Evolutionary conservation across 1,140 invertebrate species (phyloP).

Genomic region (Drosophila ogumai): DNA sequence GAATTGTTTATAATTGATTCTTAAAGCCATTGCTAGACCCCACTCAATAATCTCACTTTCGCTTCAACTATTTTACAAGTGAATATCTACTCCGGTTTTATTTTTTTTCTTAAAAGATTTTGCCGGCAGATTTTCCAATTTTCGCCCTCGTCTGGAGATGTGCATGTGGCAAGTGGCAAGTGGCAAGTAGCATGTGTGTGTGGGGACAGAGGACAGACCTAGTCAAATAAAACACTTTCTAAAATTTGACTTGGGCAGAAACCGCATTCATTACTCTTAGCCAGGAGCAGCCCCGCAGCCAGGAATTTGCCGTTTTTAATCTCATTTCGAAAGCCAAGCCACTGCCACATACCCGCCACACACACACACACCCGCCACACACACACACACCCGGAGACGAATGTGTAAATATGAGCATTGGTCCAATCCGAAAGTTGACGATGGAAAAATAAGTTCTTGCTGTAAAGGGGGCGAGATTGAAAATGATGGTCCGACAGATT

Average conservation of each 20-base stretch:
- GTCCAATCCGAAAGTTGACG: conserved; percentile 72
- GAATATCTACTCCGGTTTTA: neutral
- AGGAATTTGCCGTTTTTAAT: conserved; percentile 84
- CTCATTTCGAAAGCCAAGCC: conserved; percentile 83
- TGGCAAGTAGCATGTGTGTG: neutral
- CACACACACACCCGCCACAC: conserved; percentile 21
- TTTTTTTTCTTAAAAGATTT: conserved; percentile 1
- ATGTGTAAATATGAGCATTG: conserved; percentile 83
- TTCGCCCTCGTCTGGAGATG: conserved; percentile 11
- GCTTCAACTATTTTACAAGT: conserved; percentile 10
- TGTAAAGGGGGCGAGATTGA: conserved; percentile 56
- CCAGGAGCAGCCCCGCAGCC: conserved; percentile 69
- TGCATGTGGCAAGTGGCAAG: conserved; percentile 6
- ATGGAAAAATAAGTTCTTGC: conserved; percentile 81
- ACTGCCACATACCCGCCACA: conserved; percentile 61
- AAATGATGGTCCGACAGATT: conserved; percentile 83
- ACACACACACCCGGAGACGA: conserved; percentile 9
- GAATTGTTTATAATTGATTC: neutral
- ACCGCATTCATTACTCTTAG: conserved; percentile 84
- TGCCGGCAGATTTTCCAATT: conserved; percentile 29
- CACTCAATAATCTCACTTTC: conserved; percentile 1
- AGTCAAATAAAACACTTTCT: conserved; percentile 84
- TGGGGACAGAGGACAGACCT: conserved; percentile 51
- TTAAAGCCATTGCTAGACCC: neutral
- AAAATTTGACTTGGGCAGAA: conserved; percentile 84